Conservation (phyloP, 2,888 invertebrate species). For the Leptogaster cylindrica region DNA sequence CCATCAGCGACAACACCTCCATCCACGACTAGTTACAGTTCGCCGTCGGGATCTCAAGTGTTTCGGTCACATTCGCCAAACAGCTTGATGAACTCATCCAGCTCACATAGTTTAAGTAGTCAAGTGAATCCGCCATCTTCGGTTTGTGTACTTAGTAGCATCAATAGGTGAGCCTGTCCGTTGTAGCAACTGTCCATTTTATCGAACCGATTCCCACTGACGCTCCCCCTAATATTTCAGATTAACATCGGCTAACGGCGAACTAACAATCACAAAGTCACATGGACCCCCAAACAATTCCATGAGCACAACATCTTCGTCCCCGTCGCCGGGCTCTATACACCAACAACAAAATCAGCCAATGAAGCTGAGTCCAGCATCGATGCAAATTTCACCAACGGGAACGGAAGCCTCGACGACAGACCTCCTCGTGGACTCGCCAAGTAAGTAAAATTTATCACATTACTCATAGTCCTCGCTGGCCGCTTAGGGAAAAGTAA, state of each 20-base stretch:
- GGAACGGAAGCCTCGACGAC: constrained; percentile 67
- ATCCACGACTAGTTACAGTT: constrained; percentile 46
- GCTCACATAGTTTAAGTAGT: constrained; percentile 56
- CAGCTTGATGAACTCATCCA: constrained; percentile 55
- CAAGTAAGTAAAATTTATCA: constrained; percentile 71
- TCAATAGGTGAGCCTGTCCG: constrained; percentile 66
- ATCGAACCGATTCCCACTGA: neutral
- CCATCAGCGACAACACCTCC: constrained; percentile 41
- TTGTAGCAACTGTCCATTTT: constrained; percentile 10
- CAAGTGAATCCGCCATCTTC: constrained; percentile 48
- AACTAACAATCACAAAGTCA: constrained; percentile 82
- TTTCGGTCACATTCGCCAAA: constrained; percentile 54
- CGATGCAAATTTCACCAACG: constrained; percentile 67
- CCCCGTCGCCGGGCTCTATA: constrained; percentile 47
- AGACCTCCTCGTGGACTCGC: constrained; percentile 81
- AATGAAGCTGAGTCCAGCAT: constrained; percentile 72
- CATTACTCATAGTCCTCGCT: neutral
- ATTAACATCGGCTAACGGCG: constrained; percentile 78
- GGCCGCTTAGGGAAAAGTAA: constrained; percentile 5
- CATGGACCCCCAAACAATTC: constrained; percentile 64
- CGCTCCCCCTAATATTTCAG: constrained; percentile 59
- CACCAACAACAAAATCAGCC: constrained; percentile 59
- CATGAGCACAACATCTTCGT: constrained; percentile 14
- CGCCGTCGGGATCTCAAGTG: constrained; percentile 51
- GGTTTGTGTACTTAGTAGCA: constrained; percentile 68